Conservation (phyloP, 2,113 vertebrate species). For the Calonectris borealis region DNA sequence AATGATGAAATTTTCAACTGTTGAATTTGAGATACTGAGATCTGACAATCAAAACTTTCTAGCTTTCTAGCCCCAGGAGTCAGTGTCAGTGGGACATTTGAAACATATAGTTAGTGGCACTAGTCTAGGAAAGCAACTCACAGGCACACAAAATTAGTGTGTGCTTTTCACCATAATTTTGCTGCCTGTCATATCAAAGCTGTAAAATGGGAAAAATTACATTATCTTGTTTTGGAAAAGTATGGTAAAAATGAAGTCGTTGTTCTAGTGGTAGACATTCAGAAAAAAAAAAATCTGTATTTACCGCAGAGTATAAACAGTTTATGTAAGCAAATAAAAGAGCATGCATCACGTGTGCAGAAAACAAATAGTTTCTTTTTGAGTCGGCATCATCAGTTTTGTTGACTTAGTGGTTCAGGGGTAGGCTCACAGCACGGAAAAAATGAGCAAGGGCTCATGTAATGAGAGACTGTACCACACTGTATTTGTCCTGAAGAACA, state of each 20-base stretch:
- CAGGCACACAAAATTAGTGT: background rate
- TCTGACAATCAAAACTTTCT: background rate
- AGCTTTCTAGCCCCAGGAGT: background rate
- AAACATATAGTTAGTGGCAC: background rate
- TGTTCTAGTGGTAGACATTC: background rate
- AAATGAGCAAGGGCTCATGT: background rate
- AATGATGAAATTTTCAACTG: background rate
- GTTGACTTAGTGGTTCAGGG: background rate
- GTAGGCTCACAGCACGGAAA: background rate
- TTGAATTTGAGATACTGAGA: background rate
- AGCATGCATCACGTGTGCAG: background rate
- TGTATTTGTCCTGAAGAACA: background rate
- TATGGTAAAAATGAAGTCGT: background rate
- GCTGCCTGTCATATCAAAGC: background rate
- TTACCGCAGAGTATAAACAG: background rate
- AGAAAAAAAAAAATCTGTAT: background rate
- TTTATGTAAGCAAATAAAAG: background rate
- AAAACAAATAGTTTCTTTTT: background rate
- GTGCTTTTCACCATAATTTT: background rate
- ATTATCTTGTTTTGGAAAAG: background rate
- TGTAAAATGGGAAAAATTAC: background rate
- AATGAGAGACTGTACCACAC: background rate
- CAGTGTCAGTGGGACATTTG: background rate
- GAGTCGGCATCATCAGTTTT: fast-evolving
- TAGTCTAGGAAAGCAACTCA: background rate